Percentiles rank a stretch among this genome's conserved stretches.
These are phyloP conservation scores for Myotis davidii DNA, from an alignment of 2,113 vertebrate species.

Conservation along the genomic window DNA sequence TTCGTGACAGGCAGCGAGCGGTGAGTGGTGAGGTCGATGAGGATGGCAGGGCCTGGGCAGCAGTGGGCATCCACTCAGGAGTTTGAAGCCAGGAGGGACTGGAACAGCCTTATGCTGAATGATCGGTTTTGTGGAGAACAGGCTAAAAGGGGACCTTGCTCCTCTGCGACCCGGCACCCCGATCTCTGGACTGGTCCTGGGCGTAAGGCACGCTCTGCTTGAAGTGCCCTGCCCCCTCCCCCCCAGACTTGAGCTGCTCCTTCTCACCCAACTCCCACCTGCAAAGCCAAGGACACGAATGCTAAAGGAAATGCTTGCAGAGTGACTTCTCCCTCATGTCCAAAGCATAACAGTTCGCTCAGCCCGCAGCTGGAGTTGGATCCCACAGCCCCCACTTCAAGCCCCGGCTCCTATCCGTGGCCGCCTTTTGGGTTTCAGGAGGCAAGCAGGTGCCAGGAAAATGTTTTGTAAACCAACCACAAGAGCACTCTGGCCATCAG, in stretches of 20 bases:
- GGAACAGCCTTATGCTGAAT: neutral
- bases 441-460: neutral
- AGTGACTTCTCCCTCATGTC: neutral
- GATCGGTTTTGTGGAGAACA: neutral
- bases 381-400: neutral
- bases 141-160: neutral
- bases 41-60: neutral
- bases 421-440: neutral
- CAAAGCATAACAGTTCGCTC: neutral
- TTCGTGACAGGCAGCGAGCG: neutral
- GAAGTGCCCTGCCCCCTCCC: neutral
- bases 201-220: neutral
- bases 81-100: no score
- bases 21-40: neutral
- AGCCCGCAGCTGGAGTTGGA: neutral
- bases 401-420: neutral
- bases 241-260: neutral
- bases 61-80: neutral
- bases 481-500: neutral
- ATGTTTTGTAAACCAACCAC: neutral
- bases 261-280: neutral
- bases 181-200: neutral
- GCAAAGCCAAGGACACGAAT: neutral
- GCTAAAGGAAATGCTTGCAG: neutral
- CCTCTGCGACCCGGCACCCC: neutral